phyloP scores from a whole-genome alignment of 1,140 invertebrate genomes.

The Steinernema khuongi region DNA sequence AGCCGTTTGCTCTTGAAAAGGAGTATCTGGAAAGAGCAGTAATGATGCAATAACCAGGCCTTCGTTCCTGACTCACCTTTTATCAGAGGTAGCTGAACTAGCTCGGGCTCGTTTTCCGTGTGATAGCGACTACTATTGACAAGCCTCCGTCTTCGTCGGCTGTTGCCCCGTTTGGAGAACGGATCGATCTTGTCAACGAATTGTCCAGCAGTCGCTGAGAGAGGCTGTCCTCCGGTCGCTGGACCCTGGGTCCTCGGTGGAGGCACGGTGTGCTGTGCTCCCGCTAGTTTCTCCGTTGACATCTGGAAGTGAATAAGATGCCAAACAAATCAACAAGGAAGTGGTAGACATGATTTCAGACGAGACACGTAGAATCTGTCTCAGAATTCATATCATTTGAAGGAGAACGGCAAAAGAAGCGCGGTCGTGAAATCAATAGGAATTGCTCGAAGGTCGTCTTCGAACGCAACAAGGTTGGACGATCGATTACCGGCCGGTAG shows the following conservation, averaged over 20 bases:
- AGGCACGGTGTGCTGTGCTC: slow-evolving; percentile 41
- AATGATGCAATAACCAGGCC: background rate
- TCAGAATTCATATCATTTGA: background rate
- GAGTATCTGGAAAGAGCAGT: slow-evolving; percentile 71
- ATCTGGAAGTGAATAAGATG: background rate
- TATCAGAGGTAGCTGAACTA: slow-evolving; percentile 51
- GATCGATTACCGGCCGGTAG: background rate
- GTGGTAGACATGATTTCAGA: background rate
- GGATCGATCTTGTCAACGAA: slow-evolving; percentile 59
- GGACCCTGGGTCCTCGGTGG: slow-evolving; percentile 51
- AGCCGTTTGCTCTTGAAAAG: slow-evolving; percentile 62
- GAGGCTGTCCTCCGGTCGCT: slow-evolving; percentile 54
- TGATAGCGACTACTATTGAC: slow-evolving; percentile 55
- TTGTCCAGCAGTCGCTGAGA: slow-evolving; percentile 56
- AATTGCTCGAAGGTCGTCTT: background rate
- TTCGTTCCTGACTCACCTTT: slow-evolving; percentile 43
- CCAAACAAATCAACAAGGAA: background rate
- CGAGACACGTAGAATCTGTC: background rate
- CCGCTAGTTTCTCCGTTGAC: slow-evolving; percentile 7
- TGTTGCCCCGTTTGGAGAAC: slow-evolving; percentile 53
- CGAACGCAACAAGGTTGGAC: slow-evolving; percentile 14
- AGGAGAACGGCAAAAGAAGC: background rate
- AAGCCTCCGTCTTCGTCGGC: slow-evolving; percentile 47
- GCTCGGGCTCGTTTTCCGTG: slow-evolving; percentile 56
- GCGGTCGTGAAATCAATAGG: background rate